phyloP scores from a whole-genome alignment of 2,888 invertebrate genomes.

The Drosophila multiciliata region DNA sequence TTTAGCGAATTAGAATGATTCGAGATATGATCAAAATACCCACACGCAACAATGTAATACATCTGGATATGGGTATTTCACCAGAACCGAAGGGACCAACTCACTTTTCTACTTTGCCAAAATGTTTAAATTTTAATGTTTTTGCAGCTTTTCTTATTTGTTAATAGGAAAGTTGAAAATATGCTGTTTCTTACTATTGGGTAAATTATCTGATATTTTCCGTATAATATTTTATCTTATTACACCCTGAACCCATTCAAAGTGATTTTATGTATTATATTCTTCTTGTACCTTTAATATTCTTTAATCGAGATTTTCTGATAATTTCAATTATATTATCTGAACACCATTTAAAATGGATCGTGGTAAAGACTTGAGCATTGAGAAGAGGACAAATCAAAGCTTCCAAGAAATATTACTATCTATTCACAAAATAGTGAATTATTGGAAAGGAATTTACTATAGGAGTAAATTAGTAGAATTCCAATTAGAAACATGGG shows the following conservation, averaged over 20 bases:
- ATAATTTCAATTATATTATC: background rate
- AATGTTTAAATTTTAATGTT: background rate
- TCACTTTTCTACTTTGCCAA: background rate
- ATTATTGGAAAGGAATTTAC: too few species aligned
- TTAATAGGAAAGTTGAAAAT: background rate
- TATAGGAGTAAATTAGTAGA: background rate
- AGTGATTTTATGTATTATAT: background rate
- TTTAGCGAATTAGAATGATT: conserved; percentile 31
- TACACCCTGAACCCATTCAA: background rate
- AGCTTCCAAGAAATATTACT: background rate
- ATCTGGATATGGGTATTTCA: background rate
- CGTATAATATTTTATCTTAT: background rate
- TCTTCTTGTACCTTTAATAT: background rate
- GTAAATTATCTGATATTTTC: background rate
- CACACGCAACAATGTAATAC: background rate
- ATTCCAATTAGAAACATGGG: background rate
- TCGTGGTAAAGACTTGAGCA: background rate
- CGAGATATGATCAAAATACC: conserved; percentile 30
- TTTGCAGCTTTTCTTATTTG: background rate
- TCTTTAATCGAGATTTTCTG: background rate
- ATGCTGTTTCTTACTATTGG: background rate
- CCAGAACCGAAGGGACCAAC: background rate
- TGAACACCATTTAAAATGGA: background rate
- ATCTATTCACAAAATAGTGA: background rate
- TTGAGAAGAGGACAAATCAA: background rate